Percentiles rank a stretch among this genome's conserved stretches.
Evolutionary conservation across 2,888 invertebrate species (phyloP).

Genomic region (Unio pictorum): DNA sequence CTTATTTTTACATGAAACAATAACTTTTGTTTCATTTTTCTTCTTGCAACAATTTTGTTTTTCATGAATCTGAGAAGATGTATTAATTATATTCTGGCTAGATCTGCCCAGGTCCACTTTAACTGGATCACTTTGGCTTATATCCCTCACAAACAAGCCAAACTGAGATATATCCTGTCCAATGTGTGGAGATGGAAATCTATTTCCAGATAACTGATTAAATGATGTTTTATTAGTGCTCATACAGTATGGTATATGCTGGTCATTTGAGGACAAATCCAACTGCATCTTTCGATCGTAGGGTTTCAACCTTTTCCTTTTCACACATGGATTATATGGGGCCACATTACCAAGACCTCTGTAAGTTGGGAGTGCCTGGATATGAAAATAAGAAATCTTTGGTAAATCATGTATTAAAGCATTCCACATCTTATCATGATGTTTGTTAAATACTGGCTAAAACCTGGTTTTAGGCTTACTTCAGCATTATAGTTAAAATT

Average conservation of each 20-base stretch:
- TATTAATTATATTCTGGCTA: not conserved
- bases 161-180: no score
- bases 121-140: no score
- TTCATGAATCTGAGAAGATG: not conserved
- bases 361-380: conserved; percentile 4
- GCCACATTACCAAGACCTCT: conserved; percentile 23
- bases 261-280: conserved; percentile 11
- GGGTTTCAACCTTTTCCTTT: conserved; percentile 24
- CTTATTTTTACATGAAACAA: conserved; percentile 1
- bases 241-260: not conserved
- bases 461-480: no score
- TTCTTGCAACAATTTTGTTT: conserved; percentile 4
- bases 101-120: no score
- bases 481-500: no score
- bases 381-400: not conserved
- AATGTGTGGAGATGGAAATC: not conserved
- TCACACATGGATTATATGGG: conserved; percentile 52
- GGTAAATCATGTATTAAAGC: no score
- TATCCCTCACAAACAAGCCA: no score
- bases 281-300: conserved; percentile 42
- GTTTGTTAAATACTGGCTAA: no score
- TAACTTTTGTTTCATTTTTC: conserved; percentile 3
- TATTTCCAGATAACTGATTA: conserved; percentile 1
- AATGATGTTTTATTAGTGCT: not conserved
- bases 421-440: no score